Conservation (phyloP, 1,140 invertebrate species). For the Coelopa frigida region DNA sequence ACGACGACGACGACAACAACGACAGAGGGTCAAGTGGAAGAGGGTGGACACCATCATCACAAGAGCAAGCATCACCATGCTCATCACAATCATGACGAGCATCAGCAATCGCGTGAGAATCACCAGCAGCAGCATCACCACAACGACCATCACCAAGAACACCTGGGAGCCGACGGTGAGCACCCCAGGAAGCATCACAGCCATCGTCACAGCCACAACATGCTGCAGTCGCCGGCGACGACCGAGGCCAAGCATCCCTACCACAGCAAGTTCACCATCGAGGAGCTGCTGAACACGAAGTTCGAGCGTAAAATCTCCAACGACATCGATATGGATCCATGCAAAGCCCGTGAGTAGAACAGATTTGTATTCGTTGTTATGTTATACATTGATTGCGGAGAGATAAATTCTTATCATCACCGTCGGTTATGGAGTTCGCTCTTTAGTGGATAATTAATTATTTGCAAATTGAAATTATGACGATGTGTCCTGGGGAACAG, state of each 20-base stretch:
- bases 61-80: slow-evolving; percentile 5
- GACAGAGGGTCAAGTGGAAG: slow-evolving; percentile 8
- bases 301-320: slow-evolving; percentile 62
- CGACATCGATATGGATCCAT: slow-evolving; percentile 75
- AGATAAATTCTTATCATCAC: too few species aligned
- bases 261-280: slow-evolving; percentile 55
- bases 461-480: too few species aligned
- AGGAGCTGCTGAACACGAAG: slow-evolving; percentile 56
- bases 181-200: not conserved
- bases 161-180: not conserved
- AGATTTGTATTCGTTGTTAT: too few species aligned
- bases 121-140: slow-evolving; percentile 8
- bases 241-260: slow-evolving; percentile 16
- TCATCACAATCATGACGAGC: slow-evolving; percentile 7
- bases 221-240: not conserved
- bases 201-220: slow-evolving; percentile 3
- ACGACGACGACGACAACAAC: not conserved
- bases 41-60: slow-evolving; percentile 13
- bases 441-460: too few species aligned
- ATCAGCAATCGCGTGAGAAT: slow-evolving; percentile 17
- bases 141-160: not conserved
- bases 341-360: slow-evolving; percentile 75
- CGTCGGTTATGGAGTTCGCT: too few species aligned
- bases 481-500: too few species aligned
- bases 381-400: too few species aligned